These are phyloP conservation scores for Barbus barbus DNA, from an alignment of 2,113 vertebrate species.

Conservation along the genomic window DNA sequence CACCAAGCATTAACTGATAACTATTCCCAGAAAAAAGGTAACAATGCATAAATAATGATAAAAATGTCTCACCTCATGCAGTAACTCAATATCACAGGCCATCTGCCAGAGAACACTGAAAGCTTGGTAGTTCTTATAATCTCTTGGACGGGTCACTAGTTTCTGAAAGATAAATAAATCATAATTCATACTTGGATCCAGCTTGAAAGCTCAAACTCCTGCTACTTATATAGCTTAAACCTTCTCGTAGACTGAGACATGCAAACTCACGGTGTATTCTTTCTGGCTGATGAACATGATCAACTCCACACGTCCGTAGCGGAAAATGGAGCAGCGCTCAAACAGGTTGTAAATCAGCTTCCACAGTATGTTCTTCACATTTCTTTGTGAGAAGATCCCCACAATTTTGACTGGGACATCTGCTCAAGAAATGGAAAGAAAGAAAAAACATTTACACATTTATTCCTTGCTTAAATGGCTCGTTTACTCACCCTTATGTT, in stretches of 20 bases:
- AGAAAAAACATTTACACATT: not conserved
- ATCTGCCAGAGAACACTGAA: slow-evolving; percentile 83
- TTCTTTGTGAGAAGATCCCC: slow-evolving; percentile 78
- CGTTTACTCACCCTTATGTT: not conserved
- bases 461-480: not conserved
- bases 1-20: not conserved
- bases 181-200: not conserved
- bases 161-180: slow-evolving; percentile 69
- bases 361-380: slow-evolving; percentile 79
- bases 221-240: not conserved
- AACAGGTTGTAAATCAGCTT: slow-evolving; percentile 83
- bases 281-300: slow-evolving; percentile 87
- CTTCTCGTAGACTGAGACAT: not conserved
- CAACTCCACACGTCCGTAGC: slow-evolving; percentile 87
- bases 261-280: slow-evolving; percentile 81
- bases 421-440: slow-evolving; percentile 53
- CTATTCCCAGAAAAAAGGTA: not conserved
- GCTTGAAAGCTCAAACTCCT: not conserved
- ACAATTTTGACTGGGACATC: slow-evolving; percentile 86
- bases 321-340: slow-evolving; percentile 83
- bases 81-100: slow-evolving; percentile 86
- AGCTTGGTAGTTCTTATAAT: slow-evolving; percentile 75
- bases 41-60: not conserved
- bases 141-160: slow-evolving; percentile 73
- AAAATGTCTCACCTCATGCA: slow-evolving; percentile 79